These are phyloP conservation scores for Prunella strophiata DNA, from an alignment of 2,797 vertebrate genomes.

Conservation along the genomic window DNA sequence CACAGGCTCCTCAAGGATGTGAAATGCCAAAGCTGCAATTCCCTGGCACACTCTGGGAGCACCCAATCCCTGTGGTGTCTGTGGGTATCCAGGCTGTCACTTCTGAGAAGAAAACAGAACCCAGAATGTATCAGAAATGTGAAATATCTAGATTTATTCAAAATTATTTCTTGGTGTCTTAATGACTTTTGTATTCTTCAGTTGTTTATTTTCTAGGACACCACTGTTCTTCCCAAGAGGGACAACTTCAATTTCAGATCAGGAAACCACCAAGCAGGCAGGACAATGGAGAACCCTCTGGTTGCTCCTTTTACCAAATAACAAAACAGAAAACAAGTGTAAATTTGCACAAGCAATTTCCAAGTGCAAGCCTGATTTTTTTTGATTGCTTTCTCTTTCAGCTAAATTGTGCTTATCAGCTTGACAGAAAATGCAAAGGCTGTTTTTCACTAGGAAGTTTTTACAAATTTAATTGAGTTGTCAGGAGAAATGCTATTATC, in stretches of 20 bases:
- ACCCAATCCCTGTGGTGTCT: rapidly evolving
- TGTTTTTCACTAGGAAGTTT: not conserved
- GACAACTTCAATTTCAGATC: not conserved
- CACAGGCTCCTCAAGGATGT: not conserved
- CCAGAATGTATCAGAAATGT: not conserved
- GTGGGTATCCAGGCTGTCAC: not conserved
- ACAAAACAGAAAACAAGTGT: not conserved
- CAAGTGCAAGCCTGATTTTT: not conserved
- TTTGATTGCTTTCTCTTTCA: not conserved
- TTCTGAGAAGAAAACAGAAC: not conserved
- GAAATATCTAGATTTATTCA: not conserved
- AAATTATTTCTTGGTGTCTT: not conserved
- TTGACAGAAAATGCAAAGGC: not conserved
- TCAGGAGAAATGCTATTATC: not conserved
- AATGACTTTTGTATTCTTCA: not conserved
- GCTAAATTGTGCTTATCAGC: not conserved
- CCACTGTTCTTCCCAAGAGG: not conserved
- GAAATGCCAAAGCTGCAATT: not conserved
- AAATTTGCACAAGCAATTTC: not conserved
- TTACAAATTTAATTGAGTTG: slow-evolving; percentile 6
- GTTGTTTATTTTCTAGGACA: not conserved
- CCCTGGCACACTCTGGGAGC: not conserved
- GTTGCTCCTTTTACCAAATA: not conserved
- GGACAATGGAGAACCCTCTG: not conserved
- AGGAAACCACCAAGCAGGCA: not conserved